Evolutionary conservation across 2,888 invertebrate species (phyloP).

Genomic region (Oscheius sp.): DNA sequence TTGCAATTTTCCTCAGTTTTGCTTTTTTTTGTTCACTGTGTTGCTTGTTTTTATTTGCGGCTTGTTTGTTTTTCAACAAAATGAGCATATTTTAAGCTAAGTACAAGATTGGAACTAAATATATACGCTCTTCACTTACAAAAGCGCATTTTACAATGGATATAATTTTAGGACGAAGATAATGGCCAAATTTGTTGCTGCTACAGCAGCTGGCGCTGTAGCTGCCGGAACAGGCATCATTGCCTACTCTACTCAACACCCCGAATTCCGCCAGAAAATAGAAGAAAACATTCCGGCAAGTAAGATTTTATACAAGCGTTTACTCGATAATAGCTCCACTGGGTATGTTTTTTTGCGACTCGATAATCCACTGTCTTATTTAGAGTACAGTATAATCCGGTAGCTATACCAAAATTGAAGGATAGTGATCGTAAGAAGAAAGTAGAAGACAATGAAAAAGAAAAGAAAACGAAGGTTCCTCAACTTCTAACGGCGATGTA

Average conservation of each 20-base stretch:
- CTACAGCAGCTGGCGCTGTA: slow-evolving; percentile 37
- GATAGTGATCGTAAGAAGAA: background rate
- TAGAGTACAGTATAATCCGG: background rate
- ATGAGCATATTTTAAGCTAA: background rate
- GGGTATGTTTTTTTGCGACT: slow-evolving; percentile 8
- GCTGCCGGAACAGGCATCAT: slow-evolving; percentile 36
- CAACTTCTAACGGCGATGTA: background rate
- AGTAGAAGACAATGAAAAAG: background rate
- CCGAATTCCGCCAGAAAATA: slow-evolving; percentile 38
- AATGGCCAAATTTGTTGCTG: background rate
- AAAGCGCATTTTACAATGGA: background rate
- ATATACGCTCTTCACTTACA: background rate
- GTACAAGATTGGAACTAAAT: no score
- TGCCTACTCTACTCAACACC: slow-evolving; percentile 47
- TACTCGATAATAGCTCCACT: slow-evolving; percentile 29
- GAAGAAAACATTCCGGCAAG: slow-evolving; percentile 44
- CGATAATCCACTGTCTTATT: background rate
- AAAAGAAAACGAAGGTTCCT: background rate
- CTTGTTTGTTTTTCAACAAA: background rate
- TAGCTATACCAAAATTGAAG: background rate
- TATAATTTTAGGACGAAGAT: background rate
- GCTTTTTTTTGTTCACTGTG: no score
- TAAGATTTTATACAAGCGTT: slow-evolving; percentile 40
- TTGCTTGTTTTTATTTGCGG: no score
- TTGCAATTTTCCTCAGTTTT: no score